Evolutionary conservation across 2,113 vertebrate species (phyloP).

Genomic region (Serilophus lunatus): DNA sequence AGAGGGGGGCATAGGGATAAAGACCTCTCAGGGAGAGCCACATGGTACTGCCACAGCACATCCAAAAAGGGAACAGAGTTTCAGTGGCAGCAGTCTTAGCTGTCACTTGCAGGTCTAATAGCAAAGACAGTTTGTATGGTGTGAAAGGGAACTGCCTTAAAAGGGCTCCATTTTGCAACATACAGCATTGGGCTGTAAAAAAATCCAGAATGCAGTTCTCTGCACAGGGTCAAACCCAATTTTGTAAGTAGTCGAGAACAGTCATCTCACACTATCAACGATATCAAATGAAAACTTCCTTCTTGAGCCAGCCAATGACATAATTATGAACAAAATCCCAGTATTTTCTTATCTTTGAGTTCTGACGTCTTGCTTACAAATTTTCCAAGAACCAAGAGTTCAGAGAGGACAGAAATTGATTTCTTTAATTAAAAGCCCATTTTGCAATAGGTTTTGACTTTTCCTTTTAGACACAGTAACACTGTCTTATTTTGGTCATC

Average conservation of each 20-base stretch:
- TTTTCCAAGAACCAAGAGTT: background rate
- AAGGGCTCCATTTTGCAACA: background rate
- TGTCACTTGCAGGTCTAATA: background rate
- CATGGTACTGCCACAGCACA: background rate
- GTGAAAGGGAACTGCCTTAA: background rate
- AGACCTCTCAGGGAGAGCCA: background rate
- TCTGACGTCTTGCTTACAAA: background rate
- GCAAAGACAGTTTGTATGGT: background rate
- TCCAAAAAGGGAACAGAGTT: background rate
- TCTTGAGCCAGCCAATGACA: background rate
- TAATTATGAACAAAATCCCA: background rate
- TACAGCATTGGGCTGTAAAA: background rate
- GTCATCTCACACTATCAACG: background rate
- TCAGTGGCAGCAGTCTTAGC: background rate
- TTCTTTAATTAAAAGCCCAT: background rate
- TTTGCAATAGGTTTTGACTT: background rate
- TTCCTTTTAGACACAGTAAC: background rate
- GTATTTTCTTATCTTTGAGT: background rate
- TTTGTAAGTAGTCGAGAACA: background rate
- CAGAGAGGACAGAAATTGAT: background rate
- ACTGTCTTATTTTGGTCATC: background rate
- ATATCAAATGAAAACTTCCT: background rate
- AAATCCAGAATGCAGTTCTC: background rate
- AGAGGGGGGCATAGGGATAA: rapidly evolving
- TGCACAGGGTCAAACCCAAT: background rate